phyloP scores from a whole-genome alignment of 2,113 vertebrate genomes.

The Artemisiospiza belli region DNA sequence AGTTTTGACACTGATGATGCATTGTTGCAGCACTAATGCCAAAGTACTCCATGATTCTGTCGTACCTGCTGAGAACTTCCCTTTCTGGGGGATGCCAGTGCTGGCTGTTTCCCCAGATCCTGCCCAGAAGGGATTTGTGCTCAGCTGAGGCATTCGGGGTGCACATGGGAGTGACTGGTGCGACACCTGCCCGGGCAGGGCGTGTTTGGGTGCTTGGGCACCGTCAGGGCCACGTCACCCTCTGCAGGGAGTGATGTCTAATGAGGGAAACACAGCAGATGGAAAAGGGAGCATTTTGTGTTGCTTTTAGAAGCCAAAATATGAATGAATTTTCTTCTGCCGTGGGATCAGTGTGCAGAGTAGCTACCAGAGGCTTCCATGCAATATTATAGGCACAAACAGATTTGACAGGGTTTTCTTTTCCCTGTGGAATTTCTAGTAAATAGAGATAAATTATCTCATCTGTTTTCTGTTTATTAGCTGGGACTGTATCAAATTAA shows the following conservation, averaged over 20 bases:
- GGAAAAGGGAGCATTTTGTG: neutral
- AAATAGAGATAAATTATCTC: constrained; percentile 23
- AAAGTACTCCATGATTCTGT: neutral
- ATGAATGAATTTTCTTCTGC: neutral
- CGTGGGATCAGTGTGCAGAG: neutral
- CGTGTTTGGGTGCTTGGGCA: neutral
- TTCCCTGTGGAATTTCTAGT: neutral
- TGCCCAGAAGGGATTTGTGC: neutral
- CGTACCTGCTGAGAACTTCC: neutral
- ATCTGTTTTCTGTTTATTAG: constrained; percentile 29
- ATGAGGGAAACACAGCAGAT: neutral
- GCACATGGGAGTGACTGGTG: neutral
- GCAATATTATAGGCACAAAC: neutral
- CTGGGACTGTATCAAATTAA: constrained; percentile 21
- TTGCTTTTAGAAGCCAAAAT: neutral
- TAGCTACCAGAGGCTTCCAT: neutral
- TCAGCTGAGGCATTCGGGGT: neutral
- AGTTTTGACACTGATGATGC: neutral
- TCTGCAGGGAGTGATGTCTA: neutral
- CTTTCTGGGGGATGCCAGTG: neutral
- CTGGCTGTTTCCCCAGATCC: neutral
- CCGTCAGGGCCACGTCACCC: neutral
- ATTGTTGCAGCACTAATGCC: neutral
- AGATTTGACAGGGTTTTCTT: neutral
- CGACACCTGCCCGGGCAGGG: neutral